Conservation (phyloP, 2,797 vertebrate species). For the Chrosomus eos region DNA sequence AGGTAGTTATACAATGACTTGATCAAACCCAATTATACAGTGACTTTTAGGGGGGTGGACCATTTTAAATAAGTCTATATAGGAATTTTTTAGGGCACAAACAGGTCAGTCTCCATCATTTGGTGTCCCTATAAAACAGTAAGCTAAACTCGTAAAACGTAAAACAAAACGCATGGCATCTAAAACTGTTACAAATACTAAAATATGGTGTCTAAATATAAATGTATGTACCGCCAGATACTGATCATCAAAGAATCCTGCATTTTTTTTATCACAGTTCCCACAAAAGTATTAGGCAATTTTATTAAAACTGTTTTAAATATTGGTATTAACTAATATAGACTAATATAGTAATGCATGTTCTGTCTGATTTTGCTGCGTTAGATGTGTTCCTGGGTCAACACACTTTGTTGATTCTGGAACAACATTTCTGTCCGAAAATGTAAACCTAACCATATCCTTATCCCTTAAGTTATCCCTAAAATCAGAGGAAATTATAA, state of each 20-base stretch:
- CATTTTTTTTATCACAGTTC: not conserved
- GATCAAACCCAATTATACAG: not conserved
- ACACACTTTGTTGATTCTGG: no score
- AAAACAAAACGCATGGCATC: not conserved
- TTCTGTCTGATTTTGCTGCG: not conserved
- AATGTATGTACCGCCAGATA: no score
- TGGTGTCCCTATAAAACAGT: not conserved
- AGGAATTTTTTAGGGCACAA: not conserved
- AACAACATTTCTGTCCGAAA: not conserved
- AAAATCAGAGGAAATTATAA: no score
- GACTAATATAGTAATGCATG: no score
- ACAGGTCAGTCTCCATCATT: not conserved
- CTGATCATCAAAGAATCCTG: not conserved
- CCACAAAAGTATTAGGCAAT: not conserved
- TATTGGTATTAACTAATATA: not conserved
- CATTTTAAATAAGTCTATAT: not conserved
- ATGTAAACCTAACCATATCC: not conserved
- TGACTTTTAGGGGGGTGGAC: not conserved
- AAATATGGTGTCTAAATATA: not conserved
- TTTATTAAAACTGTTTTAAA: not conserved
- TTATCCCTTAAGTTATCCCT: not conserved
- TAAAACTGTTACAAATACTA: not conserved
- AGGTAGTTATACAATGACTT: slow-evolving; percentile 3
- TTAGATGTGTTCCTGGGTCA: not conserved
- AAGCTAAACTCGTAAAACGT: not conserved